These are phyloP conservation scores for Eulithis prunata DNA, from an alignment of 2,888 invertebrate genomes.

Conservation along the genomic window DNA sequence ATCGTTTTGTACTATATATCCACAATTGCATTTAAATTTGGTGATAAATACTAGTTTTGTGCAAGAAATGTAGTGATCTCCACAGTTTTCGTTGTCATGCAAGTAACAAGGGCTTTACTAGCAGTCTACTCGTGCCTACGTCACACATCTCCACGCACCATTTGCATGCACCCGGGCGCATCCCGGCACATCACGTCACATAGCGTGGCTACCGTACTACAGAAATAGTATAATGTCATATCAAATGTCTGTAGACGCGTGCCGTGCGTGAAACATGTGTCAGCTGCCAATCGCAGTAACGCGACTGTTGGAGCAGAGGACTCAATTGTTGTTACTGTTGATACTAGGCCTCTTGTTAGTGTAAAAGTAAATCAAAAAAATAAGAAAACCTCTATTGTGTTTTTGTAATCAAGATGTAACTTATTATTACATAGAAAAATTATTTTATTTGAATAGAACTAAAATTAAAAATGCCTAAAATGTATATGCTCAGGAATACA, in stretches of 20 bases:
- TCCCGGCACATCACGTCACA: constrained; percentile 68
- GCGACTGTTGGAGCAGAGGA: constrained; percentile 18
- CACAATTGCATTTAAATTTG: too few relatives aligned
- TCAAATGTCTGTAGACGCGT: constrained; percentile 62
- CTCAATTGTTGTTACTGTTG: constrained; percentile 4
- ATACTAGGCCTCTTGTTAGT: not conserved
- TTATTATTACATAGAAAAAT: too few relatives aligned
- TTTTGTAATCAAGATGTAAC: too few relatives aligned
- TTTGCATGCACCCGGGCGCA: constrained; percentile 79
- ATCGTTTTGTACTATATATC: too few relatives aligned
- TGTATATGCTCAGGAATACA: constrained; percentile 31
- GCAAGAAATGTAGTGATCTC: constrained; percentile 48
- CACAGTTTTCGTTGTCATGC: constrained; percentile 45
- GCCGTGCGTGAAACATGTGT: constrained; percentile 37
- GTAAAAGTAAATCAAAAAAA: too few relatives aligned
- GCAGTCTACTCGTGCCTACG: constrained; percentile 52
- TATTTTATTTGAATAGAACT: too few relatives aligned
- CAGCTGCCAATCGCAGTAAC: constrained; percentile 38
- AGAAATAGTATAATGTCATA: constrained; percentile 81
- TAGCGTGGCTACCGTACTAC: constrained; percentile 59
- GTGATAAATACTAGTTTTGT: not conserved
- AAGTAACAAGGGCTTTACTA: constrained; percentile 65
- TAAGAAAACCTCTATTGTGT: too few relatives aligned
- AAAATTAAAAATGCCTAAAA: constrained; percentile 27
- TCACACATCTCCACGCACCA: constrained; percentile 80